Evolutionary conservation across 2,113 vertebrate genomes (phyloP), one percentile per base, ranked within the genome.

Genomic region (Tragelaphus imberbis): DNA sequence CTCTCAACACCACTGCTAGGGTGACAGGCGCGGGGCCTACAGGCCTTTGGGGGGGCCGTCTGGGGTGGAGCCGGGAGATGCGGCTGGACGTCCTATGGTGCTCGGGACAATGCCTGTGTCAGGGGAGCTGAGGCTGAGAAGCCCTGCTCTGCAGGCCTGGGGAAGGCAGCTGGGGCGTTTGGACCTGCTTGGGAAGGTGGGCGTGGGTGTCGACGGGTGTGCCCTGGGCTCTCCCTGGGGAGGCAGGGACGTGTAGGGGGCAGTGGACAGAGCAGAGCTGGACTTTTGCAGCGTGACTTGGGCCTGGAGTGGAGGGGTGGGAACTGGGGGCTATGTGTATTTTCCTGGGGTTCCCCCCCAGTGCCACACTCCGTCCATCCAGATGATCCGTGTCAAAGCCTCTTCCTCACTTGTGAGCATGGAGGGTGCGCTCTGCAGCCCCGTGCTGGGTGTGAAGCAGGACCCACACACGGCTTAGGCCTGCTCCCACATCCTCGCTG

Each of bases 321-420:
- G 44, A 23, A 8, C 14, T 14, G 1, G 19, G n/a, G n/a, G 7
- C 6, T 1, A 13, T 4, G 15, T 44, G 63, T 28, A 14, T 47
- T 25, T 27, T 23, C 25, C 44, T 53, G 7, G 4, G 0, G 4
- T 1, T 0, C 14, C 4, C 47, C 80, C 30, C 9, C 2, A 5
- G 0, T 3, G 2, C 71, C 12, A 6, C n/a, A 1, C 21, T 28
- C 28, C 4, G 14, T 27, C 21, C 8, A 15, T 3, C 12, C 6
- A 1, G 16, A 19, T 40, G 68, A 19, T 15, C 80, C 1, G 1
- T 16, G 23, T 12, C 2, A 17, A 47, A 77, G 40, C 25, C 49
- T 51, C 30, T 36, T 55, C 30, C 36, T 84, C 55, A 7, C 15
- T 14, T 4, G 44, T 44, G 33, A 47, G 53, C 47, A 21, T 44